A percentile compares a stretch with the other conserved stretches of the same genome.
Conservation (phyloP, 2,888 invertebrate genomes). For the Napeogenes sylphis region DNA sequence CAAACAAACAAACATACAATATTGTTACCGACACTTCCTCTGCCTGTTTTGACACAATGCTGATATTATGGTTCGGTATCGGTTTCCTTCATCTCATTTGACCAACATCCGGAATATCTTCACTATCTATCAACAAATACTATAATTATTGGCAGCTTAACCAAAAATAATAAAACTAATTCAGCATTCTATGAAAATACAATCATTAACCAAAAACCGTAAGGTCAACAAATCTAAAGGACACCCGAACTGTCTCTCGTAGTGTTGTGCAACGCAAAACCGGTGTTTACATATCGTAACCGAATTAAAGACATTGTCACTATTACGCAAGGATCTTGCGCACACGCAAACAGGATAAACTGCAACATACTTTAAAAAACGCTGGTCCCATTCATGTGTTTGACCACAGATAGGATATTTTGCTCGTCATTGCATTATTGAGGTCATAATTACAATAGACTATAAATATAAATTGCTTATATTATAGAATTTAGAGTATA, state of each 20-base stretch:
- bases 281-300: constrained; percentile 32
- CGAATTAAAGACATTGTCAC: constrained; percentile 30
- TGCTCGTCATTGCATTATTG: constrained; percentile 25
- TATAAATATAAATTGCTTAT: not conserved
- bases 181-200: not conserved
- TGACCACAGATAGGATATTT: constrained; percentile 23
- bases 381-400: constrained; percentile 29
- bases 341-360: constrained; percentile 40
- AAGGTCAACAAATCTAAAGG: constrained; percentile 9
- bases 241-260: constrained; percentile 10
- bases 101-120: constrained; percentile 17
- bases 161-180: too few species aligned
- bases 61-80: constrained; percentile 25
- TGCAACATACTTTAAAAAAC: constrained; percentile 16
- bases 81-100: constrained; percentile 26
- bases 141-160: not conserved
- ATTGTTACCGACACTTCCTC: constrained; percentile 39
- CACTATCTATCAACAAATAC: not conserved
- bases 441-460: constrained; percentile 18
- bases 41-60: constrained; percentile 36
- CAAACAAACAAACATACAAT: constrained; percentile 42
- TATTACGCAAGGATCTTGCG: constrained; percentile 33
- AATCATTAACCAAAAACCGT: not conserved
- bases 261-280: constrained; percentile 31
- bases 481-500: too few species aligned